Percentiles rank a stretch among this genome's conserved stretches.
Conservation (phyloP, 2,888 invertebrate genomes). For the Nemapogon koenigi region DNA sequence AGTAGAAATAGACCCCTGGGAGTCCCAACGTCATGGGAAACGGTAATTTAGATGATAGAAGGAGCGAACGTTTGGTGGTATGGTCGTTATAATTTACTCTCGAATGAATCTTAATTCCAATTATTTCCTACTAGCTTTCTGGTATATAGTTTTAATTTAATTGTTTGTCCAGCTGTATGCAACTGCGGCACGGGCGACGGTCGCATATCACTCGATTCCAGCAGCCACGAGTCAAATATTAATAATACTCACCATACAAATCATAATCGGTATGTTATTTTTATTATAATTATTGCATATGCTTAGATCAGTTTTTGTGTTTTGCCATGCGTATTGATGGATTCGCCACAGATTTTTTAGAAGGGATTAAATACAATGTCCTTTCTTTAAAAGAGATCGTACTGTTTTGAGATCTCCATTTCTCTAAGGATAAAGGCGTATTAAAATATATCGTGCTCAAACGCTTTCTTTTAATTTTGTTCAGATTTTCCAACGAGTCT, state of each 20-base stretch:
- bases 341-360: not conserved
- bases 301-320: constrained; percentile 12
- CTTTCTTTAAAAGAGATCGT: too few species aligned
- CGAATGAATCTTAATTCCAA: too few species aligned
- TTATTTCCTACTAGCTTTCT: too few species aligned
- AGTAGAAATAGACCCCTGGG: too few species aligned
- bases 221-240: constrained; percentile 37
- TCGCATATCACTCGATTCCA: constrained; percentile 39
- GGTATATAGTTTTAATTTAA: too few species aligned
- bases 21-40: too few species aligned
- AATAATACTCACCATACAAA: constrained; percentile 35
- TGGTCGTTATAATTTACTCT: too few species aligned
- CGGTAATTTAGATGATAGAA: too few species aligned
- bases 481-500: constrained; percentile 59
- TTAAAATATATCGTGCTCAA: not conserved
- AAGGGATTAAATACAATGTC: too few species aligned
- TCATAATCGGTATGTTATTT: constrained; percentile 46
- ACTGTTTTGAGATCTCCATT: not conserved
- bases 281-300: constrained; percentile 15
- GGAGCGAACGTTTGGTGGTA: too few species aligned
- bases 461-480: constrained; percentile 11
- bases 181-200: constrained; percentile 40
- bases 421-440: not conserved
- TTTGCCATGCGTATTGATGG: not conserved
- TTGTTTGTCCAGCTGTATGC: constrained; percentile 44